Conservation (phyloP, 2,888 invertebrate species). For the Dilophus febrilis region DNA sequence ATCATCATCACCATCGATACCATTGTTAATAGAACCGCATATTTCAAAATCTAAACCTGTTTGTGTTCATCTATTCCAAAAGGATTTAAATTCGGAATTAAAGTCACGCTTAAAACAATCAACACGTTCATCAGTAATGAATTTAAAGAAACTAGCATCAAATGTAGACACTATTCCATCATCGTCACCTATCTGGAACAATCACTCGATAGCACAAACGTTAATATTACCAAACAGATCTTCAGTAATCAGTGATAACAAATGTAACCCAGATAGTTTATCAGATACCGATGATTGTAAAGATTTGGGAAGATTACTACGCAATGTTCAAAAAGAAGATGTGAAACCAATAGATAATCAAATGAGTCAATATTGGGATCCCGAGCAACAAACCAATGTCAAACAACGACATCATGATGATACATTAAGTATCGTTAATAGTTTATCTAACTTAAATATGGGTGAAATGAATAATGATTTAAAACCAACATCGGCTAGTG, state of each 20-base stretch:
- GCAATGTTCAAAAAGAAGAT: constrained; percentile 23
- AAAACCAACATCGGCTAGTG: constrained; percentile 24
- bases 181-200: too few relatives aligned
- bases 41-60: constrained; percentile 24
- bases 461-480: constrained; percentile 1
- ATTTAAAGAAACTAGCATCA: constrained; percentile 25
- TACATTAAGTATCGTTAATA: constrained; percentile 25
- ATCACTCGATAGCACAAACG: too few relatives aligned
- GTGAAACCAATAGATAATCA: constrained; percentile 6
- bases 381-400: constrained; percentile 2
- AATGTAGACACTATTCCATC: constrained; percentile 14
- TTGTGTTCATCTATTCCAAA: constrained; percentile 24
- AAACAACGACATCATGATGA: constrained; percentile 15
- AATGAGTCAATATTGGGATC: too few relatives aligned
- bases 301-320: constrained; percentile 22
- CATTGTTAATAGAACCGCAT: constrained; percentile 7
- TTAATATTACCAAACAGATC: not conserved
- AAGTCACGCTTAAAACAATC: constrained; percentile 28
- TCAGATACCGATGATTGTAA: constrained; percentile 13
- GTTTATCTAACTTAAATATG: constrained; percentile 22
- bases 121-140: constrained; percentile 25
- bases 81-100: constrained; percentile 26
- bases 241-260: constrained; percentile 2
- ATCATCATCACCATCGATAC: constrained; percentile 14
- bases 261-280: constrained; percentile 1